Base-by-base conservation (phyloP, 2,113 vertebrate genomes). In the Nesogale talazaci region DNA sequence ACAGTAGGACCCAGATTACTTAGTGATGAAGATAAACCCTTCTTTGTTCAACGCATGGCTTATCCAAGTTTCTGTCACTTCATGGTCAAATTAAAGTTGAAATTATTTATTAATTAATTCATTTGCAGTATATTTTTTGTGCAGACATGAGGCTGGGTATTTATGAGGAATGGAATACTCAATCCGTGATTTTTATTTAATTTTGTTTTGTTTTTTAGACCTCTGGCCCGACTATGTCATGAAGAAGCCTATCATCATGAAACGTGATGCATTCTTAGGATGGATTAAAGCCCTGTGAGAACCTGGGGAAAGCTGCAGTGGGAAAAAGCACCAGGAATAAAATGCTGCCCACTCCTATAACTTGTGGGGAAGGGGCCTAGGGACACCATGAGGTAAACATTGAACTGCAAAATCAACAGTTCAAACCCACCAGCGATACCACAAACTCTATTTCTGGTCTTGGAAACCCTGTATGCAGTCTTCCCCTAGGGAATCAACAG, bases 61-160 rank as follows among this genome's bases (percentile, higher is more conserved):
- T 89, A 27, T 59, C 57, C 61, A 1, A 22, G 52, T 94, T 85
- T 69, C 65, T 81, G 5, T 63, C 89, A 84, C 63, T 89, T 91
- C 40, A 84, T 3, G 89, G 74, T 4, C 78, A 84, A 91, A 82
- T 65, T 4, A 38, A 65, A n/a, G 78, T 93, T 29, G 72, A 76
- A 90, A 80, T 46, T 63, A 91, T 56, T 29, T 3, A 59, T 27
- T 59, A 70, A 76, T 42, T 82, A 61, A 29, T 76, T 89, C 20
- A 61, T 34, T 90, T 70, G 46, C 63, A 2, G 11, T 70, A 34
- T 78, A 70, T 52, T 80, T 52, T 81, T 36, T 40, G 7, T 84
- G 86, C 56, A 36, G 69, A 61, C 67, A 76, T 67, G 34, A 27
- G 20, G 27, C 15, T 65, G 63, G 86, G 4, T 40, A 72, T 86